Conservation (phyloP, 2,888 invertebrate species). For the Gymnoscelis rufifasciata region DNA sequence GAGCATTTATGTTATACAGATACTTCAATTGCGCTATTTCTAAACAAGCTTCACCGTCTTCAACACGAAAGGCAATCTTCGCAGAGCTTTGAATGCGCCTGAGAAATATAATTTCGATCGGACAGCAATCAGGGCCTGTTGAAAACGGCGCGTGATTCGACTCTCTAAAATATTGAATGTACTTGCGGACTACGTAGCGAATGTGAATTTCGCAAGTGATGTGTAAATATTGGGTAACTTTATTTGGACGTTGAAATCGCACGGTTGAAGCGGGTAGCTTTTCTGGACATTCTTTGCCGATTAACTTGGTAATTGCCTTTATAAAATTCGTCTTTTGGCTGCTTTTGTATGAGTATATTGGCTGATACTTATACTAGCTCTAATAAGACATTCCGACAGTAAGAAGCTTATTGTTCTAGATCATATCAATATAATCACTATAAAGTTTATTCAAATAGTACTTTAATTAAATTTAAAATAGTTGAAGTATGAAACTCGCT, state of each 20-base stretch:
- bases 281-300: background rate
- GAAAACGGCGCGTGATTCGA: slow-evolving; percentile 76
- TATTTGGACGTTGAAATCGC: slow-evolving; percentile 14
- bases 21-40: slow-evolving; percentile 7
- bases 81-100: slow-evolving; percentile 71
- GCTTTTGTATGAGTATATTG: too few species aligned
- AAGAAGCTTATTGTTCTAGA: too few species aligned
- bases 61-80: slow-evolving; percentile 61
- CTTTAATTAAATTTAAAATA: too few species aligned
- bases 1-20: background rate
- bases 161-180: slow-evolving; percentile 71
- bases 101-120: slow-evolving; percentile 78
- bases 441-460: too few species aligned
- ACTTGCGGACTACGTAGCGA: slow-evolving; percentile 41
- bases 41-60: slow-evolving; percentile 14
- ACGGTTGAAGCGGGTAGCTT: slow-evolving; percentile 3
- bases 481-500: too few species aligned
- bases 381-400: too few species aligned
- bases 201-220: slow-evolving; percentile 40
- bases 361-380: too few species aligned
- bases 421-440: too few species aligned
- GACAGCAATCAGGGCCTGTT: slow-evolving; percentile 77
- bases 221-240: slow-evolving; percentile 34
- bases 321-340: too few species aligned
- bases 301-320: background rate